A percentile compares a stretch with the other conserved stretches of the same genome.
Evolutionary conservation across 2,113 vertebrate genomes (phyloP).

Genomic region (Microcebus ravelobensis): DNA sequence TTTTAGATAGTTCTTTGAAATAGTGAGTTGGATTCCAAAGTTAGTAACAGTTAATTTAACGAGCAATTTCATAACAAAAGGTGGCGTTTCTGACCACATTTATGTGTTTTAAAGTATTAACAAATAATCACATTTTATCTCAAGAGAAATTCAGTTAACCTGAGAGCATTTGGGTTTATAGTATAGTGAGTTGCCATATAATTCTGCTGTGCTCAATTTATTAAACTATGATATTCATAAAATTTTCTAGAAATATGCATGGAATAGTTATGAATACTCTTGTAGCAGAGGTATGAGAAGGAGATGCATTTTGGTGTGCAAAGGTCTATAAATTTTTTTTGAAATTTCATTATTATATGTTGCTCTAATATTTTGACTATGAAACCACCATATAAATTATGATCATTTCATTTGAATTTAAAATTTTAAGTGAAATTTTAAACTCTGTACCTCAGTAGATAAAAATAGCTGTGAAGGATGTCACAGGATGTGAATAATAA

Average conservation of each 20-base stretch:
- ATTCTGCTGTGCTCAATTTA: background rate
- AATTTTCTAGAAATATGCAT: background rate
- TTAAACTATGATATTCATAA: background rate
- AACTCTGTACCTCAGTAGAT: background rate
- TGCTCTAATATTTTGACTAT: background rate
- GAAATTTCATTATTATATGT: background rate
- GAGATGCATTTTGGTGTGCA: background rate
- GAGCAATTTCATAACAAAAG: background rate
- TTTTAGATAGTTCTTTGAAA: conserved; percentile 18
- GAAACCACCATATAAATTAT: background rate
- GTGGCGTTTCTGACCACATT: background rate
- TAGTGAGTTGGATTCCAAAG: background rate
- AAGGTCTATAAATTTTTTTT: background rate
- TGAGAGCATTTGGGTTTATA: background rate
- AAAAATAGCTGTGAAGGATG: background rate
- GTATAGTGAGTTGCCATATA: background rate
- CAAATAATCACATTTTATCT: conserved; percentile 42
- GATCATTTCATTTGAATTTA: background rate
- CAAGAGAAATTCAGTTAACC: background rate
- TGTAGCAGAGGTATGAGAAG: background rate
- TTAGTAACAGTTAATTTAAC: background rate
- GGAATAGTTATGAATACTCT: background rate
- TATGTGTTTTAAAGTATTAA: background rate
- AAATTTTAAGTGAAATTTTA: background rate
- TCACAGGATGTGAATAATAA: background rate